Conservation (phyloP, 2,113 vertebrate genomes). For the Excalfactoria chinensis region DNA sequence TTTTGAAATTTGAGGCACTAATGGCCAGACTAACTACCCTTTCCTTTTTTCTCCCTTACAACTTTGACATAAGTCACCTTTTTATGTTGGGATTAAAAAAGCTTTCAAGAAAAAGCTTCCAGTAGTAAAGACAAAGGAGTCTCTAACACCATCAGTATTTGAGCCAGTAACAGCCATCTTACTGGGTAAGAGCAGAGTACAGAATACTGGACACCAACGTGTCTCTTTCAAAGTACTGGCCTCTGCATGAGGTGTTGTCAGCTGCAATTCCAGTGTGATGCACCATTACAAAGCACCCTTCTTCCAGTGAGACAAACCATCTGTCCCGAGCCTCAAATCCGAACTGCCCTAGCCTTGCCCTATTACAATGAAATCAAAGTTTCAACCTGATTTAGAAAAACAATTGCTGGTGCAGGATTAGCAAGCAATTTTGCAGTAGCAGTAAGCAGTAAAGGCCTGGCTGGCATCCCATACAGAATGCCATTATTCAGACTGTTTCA, state of each 20-base stretch:
- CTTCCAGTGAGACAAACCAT: not conserved
- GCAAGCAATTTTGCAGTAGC: constrained; percentile 1
- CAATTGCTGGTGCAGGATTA: constrained; percentile 62
- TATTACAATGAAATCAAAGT: constrained; percentile 53
- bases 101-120: not conserved
- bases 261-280: constrained; percentile 5
- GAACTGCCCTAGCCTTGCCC: not conserved
- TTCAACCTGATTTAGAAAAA: constrained; percentile 56
- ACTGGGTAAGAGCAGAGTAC: not conserved
- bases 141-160: not conserved
- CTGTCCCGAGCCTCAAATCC: not conserved
- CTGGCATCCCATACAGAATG: constrained; percentile 33
- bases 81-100: not conserved
- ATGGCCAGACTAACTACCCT: not conserved
- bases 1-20: not conserved
- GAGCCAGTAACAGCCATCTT: not conserved
- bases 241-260: not conserved
- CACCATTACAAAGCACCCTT: constrained; percentile 25
- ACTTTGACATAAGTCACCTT: not conserved
- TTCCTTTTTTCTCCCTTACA: not conserved
- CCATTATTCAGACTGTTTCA: constrained; percentile 45
- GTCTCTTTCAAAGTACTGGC: not conserved
- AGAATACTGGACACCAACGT: not conserved
- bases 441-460: not conserved
- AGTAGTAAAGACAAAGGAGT: not conserved